These are phyloP conservation scores for Aspidapion aeneum DNA, from an alignment of 2,888 invertebrate species.

Conservation along the genomic window DNA sequence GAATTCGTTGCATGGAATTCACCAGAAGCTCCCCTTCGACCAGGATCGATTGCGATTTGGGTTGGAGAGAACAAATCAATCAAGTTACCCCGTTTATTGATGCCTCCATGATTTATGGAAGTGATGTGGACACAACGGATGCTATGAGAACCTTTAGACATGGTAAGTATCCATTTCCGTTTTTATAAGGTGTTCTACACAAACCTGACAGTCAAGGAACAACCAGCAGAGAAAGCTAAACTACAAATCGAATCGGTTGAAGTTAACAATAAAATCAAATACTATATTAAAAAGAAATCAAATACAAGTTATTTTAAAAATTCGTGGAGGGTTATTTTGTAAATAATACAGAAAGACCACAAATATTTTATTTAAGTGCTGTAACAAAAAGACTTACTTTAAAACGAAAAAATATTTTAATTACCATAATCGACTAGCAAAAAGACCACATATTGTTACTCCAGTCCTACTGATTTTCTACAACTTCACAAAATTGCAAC, in stretches of 20 bases:
- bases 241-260: slow-evolving; percentile 27
- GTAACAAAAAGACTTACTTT: background rate
- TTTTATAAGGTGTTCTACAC: too few species aligned
- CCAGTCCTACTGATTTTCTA: slow-evolving; percentile 8
- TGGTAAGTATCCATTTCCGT: slow-evolving; percentile 59
- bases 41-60: slow-evolving; percentile 72
- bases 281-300: slow-evolving; percentile 27
- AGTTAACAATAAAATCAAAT: slow-evolving; percentile 40
- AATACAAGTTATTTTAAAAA: slow-evolving; percentile 13
- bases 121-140: slow-evolving; percentile 68
- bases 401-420: slow-evolving; percentile 4
- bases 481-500: slow-evolving; percentile 8
- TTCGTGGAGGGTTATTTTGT: too few species aligned
- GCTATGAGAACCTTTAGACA: slow-evolving; percentile 71
- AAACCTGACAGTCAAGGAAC: slow-evolving; percentile 19
- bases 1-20: slow-evolving; percentile 78
- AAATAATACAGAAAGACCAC: slow-evolving; percentile 7
- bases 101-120: slow-evolving; percentile 79
- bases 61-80: slow-evolving; percentile 82
- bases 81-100: slow-evolving; percentile 81
- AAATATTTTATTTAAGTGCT: background rate
- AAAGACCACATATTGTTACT: slow-evolving; percentile 4
- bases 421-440: slow-evolving; percentile 7
- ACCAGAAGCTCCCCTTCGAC: slow-evolving; percentile 79
- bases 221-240: slow-evolving; percentile 2